These are phyloP conservation scores for Cryptus armator DNA, from an alignment of 2,888 invertebrate genomes.

Conservation along the genomic window DNA sequence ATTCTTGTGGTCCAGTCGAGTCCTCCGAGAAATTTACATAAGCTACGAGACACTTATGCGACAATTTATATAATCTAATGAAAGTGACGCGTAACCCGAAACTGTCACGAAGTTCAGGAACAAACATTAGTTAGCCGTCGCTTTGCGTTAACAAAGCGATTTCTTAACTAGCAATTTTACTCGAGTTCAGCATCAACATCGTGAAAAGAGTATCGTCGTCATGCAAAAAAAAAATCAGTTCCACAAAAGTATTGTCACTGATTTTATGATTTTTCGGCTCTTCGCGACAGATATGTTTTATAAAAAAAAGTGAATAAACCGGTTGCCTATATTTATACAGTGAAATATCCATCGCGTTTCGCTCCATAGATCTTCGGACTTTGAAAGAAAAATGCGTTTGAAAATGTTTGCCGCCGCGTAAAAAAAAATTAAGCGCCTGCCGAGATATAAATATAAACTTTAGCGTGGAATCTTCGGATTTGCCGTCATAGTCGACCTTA, in stretches of 20 bases:
- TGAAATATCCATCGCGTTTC: no score
- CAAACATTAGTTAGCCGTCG: background rate
- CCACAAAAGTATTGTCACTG: no score
- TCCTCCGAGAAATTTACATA: constrained; percentile 15
- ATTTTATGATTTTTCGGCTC: no score
- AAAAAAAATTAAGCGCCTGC: background rate
- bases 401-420: background rate
- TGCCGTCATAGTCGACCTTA: constrained; percentile 11
- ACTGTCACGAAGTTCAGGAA: constrained; percentile 1
- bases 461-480: background rate
- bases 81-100: constrained; percentile 35
- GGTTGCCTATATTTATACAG: no score
- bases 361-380: no score
- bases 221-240: no score
- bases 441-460: background rate
- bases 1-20: background rate
- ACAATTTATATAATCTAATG: constrained; percentile 52
- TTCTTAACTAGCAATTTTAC: background rate
- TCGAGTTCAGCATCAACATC: background rate
- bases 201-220: background rate
- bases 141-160: background rate
- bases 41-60: background rate
- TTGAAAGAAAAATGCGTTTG: background rate
- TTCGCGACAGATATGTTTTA: background rate
- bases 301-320: no score